phyloP scores from a whole-genome alignment of 2,888 invertebrate species.

The Elysia crispata region DNA sequence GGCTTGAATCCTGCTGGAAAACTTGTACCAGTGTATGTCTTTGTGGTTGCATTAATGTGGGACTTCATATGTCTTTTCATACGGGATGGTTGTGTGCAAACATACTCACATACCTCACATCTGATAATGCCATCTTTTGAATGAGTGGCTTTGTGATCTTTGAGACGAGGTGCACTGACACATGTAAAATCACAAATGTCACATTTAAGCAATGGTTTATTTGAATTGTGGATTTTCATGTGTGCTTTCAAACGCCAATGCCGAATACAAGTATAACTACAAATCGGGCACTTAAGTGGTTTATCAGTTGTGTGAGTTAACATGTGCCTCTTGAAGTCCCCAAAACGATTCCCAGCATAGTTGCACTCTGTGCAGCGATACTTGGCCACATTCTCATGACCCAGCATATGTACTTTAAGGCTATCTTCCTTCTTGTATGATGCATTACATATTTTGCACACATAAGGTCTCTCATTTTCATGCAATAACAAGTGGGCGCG shows the following conservation, averaged over 20 bases:
- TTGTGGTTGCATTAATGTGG: conserved; percentile 14
- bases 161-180: conserved; percentile 36
- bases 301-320: conserved; percentile 41
- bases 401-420: conserved; percentile 48
- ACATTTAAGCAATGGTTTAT: conserved; percentile 41
- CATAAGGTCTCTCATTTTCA: conserved; percentile 42
- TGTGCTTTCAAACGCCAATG: conserved; percentile 48
- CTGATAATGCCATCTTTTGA: conserved; percentile 31
- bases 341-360: conserved; percentile 46
- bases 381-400: conserved; percentile 41
- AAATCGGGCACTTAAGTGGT: conserved; percentile 42
- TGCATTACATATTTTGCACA: conserved; percentile 45
- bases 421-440: conserved; percentile 46
- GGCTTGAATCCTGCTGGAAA: conserved; percentile 31
- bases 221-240: conserved; percentile 42
- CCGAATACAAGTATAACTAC: conserved; percentile 47
- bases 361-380: conserved; percentile 41
- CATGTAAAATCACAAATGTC: conserved; percentile 43
- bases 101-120: conserved; percentile 41
- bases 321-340: conserved; percentile 47
- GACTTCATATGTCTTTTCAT: conserved; percentile 38
- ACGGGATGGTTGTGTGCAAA: conserved; percentile 42
- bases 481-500: conserved; percentile 39
- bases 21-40: conserved; percentile 40
- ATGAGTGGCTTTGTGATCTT: conserved; percentile 43